Base-by-base conservation (phyloP, 2,888 invertebrate species). In the Drosophila maculinotata region DNA sequence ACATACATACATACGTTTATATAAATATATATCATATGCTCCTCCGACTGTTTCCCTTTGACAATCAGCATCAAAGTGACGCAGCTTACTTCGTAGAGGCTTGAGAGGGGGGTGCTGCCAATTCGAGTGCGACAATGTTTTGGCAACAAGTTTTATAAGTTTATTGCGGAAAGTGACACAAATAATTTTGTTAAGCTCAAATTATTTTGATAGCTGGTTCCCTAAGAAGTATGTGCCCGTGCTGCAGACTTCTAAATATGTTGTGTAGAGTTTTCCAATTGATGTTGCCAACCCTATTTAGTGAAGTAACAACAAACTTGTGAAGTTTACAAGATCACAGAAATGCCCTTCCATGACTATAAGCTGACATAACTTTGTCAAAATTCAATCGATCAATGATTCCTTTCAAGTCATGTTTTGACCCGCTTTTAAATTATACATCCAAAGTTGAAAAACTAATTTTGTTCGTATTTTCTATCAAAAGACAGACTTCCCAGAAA, bases 31-130 rank as follows among this genome's bases (percentile, higher is more conserved):
- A 14, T 25, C 14, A 20, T 6, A 5, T 33, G 38, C 31, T 20
- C n/a, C 58, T 10, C 28, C 48, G 44, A 17, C 41, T 62, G 56
- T 51, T 65, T 71, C 45, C 58, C 65, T 84, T 81, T 85, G 79
- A 76, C 79, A 77, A 75, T 78, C 79, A 82, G 49, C 63, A 38
- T 53, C 67, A 70, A 81, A 67, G 68, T 60, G 69, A 36, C 30
- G 52, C 48, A 69, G 56, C 44, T 69, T 58, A 68, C 65, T 58
- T 58, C 25, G 60, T 10, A 10, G 33, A 1, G 33, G 1, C 3
- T 1, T 12, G 39, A 2, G 48, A 0, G 1, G 8, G 42, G 25
- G 26, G 9, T 1, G n/a, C 64, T 58, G 64, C 51, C 57, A 70
- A 70, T 38, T 52, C 56, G 39, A 44, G 57, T 44, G 69, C 26